A percentile compares a stretch with the other conserved stretches of the same genome.
Evolutionary conservation across 2,888 invertebrate genomes (phyloP).

Genomic region (Seira sanloemensis): DNA sequence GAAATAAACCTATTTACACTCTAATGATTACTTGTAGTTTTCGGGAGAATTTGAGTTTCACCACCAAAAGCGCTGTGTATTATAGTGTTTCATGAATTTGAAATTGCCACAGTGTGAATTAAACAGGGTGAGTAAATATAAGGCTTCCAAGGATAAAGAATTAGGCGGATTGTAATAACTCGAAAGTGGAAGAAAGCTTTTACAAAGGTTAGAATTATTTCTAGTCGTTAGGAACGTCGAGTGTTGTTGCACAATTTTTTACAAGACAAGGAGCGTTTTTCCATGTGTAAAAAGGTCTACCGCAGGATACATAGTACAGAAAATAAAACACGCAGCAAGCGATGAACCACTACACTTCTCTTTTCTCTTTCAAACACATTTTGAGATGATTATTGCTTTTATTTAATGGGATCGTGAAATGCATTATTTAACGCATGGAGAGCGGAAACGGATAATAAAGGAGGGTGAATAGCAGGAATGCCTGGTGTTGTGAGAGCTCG

Average conservation of each 20-base stretch:
- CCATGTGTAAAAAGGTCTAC: constrained; percentile 24
- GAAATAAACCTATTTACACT: no score
- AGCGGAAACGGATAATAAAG: constrained; percentile 64
- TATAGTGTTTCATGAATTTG: no score
- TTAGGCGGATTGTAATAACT: no score
- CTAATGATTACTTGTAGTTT: no score
- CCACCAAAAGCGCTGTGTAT: no score
- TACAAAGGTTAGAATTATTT: not conserved
- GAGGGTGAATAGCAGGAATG: constrained; percentile 56
- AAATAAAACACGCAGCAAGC: not conserved
- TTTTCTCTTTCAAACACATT: constrained; percentile 46
- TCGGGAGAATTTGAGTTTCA: no score
- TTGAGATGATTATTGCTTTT: constrained; percentile 62
- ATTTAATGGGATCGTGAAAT: constrained; percentile 63
- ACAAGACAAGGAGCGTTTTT: not conserved
- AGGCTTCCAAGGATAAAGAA: no score
- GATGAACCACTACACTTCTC: constrained; percentile 29
- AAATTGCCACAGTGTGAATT: no score
- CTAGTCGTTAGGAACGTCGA: not conserved
- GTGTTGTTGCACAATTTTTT: not conserved
- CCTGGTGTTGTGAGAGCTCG: constrained; percentile 56
- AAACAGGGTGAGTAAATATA: no score
- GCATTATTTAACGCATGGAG: constrained; percentile 64
- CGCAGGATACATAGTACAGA: constrained; percentile 39
- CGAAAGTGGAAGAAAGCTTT: not conserved